Conservation (phyloP, 2,888 invertebrate species). For the Panopea generosa region DNA sequence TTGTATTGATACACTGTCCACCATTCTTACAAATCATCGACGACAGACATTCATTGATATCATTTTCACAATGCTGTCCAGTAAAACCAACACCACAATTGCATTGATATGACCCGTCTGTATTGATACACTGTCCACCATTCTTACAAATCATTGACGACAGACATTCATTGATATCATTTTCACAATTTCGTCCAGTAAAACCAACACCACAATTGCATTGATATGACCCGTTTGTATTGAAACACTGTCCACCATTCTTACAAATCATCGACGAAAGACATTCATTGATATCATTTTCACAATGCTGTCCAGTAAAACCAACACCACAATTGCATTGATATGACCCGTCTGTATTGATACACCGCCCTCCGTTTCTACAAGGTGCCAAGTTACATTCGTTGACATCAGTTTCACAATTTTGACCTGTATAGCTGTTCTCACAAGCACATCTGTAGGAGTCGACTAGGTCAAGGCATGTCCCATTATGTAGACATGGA, state of each 20-base stretch:
- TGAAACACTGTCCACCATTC: not conserved
- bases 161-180: not conserved
- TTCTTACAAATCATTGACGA: not conserved
- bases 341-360: not conserved
- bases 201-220: not conserved
- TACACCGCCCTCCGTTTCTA: not conserved
- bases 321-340: not conserved
- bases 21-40: not conserved
- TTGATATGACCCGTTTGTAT: not conserved
- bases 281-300: constrained; percentile 4
- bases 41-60: constrained; percentile 5
- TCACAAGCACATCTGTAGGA: not conserved
- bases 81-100: not conserved
- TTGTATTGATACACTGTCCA: not conserved
- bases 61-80: not conserved
- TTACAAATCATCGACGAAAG: not conserved
- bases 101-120: not conserved
- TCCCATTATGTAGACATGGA: not conserved
- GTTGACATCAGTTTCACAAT: not conserved
- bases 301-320: not conserved
- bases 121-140: not conserved
- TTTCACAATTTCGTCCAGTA: not conserved
- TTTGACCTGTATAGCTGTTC: not conserved
- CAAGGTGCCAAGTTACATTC: not conserved
- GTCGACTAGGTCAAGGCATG: not conserved